Evolutionary conservation across 2,888 invertebrate species (phyloP), one percentile per base, ranked within the genome.

Genomic region (Crepidodera aurea): DNA sequence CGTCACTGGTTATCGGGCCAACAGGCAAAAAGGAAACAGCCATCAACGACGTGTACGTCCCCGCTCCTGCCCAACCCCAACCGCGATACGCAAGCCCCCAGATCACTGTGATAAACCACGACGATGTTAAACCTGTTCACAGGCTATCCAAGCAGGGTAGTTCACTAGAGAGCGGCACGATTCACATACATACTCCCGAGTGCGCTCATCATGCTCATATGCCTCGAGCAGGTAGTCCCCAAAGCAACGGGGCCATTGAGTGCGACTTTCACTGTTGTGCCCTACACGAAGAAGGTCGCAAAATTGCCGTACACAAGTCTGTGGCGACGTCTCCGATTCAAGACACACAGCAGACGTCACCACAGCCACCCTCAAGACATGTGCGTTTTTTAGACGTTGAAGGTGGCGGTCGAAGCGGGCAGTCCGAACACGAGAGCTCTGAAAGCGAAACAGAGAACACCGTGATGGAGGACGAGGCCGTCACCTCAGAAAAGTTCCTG

Each of bases 241-340:
- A 77, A 84, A 87, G 77, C 69, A 84, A 86, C 78, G 83, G 86
- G 77, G 79, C 84, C 77, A 79, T 84, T 70, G 94, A 95, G 82
- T 96, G 96, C 84, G 96, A 96, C 84, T 96, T 96, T 83, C 96
- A 96, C 82, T 96, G 96, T 83, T 95, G 95, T 84, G 93, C 95
- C 69, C 84, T 96, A 75, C 96, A 96, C 86, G 94, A 95, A 82
- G 95, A 94, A 81, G 94, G 94, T 6, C 88, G 94, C 65, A 90
- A 93, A 78, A 94, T 95, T 78, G 93, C 94, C 69, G 93, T 94
- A 69, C 93, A 93, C 84, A 94, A 94, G 83, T 93, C 91, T 79
- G 94, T 94, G 71, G 94, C 94, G 73, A 94, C 95, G 71, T 94
- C 95, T 67, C 94, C 96, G 74, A 94, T 96, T 67, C 94, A 86